phyloP scores from a whole-genome alignment of 1,140 invertebrate species.

The Aethina tumida region DNA sequence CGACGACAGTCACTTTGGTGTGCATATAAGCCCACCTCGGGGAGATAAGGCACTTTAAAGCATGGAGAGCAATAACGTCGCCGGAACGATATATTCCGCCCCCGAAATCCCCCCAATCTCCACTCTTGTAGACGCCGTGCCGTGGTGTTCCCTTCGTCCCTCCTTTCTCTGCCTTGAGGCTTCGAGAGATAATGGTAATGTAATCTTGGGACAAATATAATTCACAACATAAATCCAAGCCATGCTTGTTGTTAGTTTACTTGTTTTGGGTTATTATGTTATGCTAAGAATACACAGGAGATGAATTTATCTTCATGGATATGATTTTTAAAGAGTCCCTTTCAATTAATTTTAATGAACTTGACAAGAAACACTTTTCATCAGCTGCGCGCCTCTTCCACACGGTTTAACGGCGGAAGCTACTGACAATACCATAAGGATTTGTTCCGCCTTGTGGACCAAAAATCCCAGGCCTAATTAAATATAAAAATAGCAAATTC shows the following conservation, averaged over 20 bases:
- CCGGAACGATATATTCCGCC: slow-evolving; percentile 19
- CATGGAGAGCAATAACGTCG: slow-evolving; percentile 16
- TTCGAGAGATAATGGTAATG: slow-evolving; percentile 32
- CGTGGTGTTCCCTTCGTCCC: too few species aligned
- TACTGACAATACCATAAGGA: too few species aligned
- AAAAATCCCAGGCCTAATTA: too few species aligned
- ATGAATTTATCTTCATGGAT: slow-evolving; percentile 2
- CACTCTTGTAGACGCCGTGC: slow-evolving; percentile 6
- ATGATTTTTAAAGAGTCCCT: too few species aligned
- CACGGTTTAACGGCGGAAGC: too few species aligned
- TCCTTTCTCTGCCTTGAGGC: slow-evolving; percentile 20
- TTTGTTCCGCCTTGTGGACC: too few species aligned
- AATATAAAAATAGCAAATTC: too few species aligned
- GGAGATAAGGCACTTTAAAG: slow-evolving; percentile 22
- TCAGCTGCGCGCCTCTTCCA: too few species aligned
- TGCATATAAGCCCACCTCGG: too few species aligned
- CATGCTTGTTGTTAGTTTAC: slow-evolving; percentile 27
- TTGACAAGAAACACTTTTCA: too few species aligned
- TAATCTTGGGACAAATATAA: slow-evolving; percentile 34
- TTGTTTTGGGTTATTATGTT: slow-evolving; percentile 27
- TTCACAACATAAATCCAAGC: slow-evolving; percentile 30
- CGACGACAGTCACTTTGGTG: too few species aligned
- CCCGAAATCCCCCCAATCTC: slow-evolving; percentile 5
- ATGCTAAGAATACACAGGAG: slow-evolving; percentile 12
- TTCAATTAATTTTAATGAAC: too few species aligned